These are phyloP conservation scores for Papilio xuthus DNA, from an alignment of 1,140 invertebrate species.

Conservation along the genomic window DNA sequence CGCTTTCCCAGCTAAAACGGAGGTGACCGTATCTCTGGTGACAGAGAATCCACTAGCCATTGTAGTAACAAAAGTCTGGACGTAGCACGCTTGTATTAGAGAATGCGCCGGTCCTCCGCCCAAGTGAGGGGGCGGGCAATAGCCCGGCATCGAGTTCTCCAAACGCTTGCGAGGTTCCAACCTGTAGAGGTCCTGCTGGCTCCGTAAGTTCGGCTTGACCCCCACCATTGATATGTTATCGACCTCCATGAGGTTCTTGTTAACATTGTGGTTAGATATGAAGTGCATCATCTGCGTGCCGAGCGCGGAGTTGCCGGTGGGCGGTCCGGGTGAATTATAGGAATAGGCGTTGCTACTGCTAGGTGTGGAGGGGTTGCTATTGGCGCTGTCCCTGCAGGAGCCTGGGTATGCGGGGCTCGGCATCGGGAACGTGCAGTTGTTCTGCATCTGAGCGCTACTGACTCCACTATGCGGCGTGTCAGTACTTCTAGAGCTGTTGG, in stretches of 20 bases:
- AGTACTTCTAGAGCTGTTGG: constrained; percentile 74
- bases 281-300: constrained; percentile 78
- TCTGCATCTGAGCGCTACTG: constrained; percentile 67
- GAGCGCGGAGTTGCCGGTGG: constrained; percentile 56
- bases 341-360: constrained; percentile 64
- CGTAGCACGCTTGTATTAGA: constrained; percentile 70
- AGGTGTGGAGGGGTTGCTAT: constrained; percentile 68
- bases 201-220: constrained; percentile 65
- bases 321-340: constrained; percentile 73
- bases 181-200: constrained; percentile 60
- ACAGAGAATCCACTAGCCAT: constrained; percentile 89
- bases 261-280: constrained; percentile 77
- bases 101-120: constrained; percentile 68
- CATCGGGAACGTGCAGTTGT: constrained; percentile 70
- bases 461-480: constrained; percentile 76
- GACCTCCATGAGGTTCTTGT: constrained; percentile 78
- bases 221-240: constrained; percentile 79
- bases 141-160: constrained; percentile 76
- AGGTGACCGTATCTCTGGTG: constrained; percentile 89
- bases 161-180: constrained; percentile 59
- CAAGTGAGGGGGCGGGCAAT: constrained; percentile 75
- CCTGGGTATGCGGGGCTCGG: constrained; percentile 74
- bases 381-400: constrained; percentile 69
- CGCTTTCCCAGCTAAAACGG: constrained; percentile 87
- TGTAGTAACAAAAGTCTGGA: constrained; percentile 83